Conservation (phyloP, 2,888 invertebrate species). For the Epistrophe eligans region DNA sequence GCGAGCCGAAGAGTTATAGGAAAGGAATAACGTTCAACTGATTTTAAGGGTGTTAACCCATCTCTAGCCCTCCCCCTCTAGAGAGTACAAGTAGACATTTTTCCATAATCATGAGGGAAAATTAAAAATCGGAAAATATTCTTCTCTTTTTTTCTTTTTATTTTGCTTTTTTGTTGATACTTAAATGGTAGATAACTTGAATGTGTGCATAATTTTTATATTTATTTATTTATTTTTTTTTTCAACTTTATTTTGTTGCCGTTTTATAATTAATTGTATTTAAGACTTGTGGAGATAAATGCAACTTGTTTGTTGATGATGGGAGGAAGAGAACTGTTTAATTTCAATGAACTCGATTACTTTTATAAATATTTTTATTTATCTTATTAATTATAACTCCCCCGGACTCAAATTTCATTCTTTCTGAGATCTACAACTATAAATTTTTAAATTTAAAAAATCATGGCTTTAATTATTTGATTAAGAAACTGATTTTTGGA, state of each 20-base stretch:
- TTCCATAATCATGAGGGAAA: constrained; percentile 61
- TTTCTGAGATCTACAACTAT: background rate
- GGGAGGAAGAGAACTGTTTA: background rate
- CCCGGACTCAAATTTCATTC: background rate
- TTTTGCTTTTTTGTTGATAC: constrained; percentile 8
- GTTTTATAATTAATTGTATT: constrained; percentile 14
- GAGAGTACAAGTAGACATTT: constrained; percentile 52
- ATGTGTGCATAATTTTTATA: constrained; percentile 10
- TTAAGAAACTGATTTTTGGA: too few species aligned
- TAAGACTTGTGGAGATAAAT: background rate
- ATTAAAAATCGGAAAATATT: constrained; percentile 69
- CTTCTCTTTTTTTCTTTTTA: constrained; percentile 5
- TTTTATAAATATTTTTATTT: constrained; percentile 5
- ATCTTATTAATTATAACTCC: background rate
- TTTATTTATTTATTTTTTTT: background rate
- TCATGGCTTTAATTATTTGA: too few species aligned
- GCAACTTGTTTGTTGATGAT: background rate
- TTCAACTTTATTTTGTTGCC: background rate
- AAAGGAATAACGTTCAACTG: constrained; percentile 39
- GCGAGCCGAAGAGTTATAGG: constrained; percentile 1
- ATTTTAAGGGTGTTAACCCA: constrained; percentile 59
- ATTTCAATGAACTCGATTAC: constrained; percentile 23
- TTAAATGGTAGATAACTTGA: constrained; percentile 30
- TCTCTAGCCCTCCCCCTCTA: background rate
- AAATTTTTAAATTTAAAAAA: background rate